A percentile compares a stretch with the other conserved stretches of the same genome.
Conservation (phyloP, 2,888 invertebrate genomes). For the Aradus depressus region DNA sequence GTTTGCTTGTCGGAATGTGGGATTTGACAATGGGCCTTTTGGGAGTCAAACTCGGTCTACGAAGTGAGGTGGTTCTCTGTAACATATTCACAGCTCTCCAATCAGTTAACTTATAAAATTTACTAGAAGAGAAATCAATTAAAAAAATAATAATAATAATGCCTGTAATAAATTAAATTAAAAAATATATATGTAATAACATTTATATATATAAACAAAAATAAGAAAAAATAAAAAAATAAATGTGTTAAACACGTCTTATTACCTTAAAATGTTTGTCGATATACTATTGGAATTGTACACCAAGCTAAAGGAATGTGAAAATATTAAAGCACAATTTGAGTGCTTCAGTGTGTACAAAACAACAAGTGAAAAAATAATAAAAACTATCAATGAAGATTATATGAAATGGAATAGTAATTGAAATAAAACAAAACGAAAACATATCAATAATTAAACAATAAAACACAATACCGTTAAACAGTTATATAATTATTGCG, state of each 20-base stretch:
- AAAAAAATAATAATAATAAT: background rate
- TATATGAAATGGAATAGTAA: background rate
- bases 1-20: constrained; percentile 20
- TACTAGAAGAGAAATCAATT: background rate
- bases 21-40: constrained; percentile 18
- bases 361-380: too few species aligned
- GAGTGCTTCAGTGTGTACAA: too few species aligned
- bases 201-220: background rate
- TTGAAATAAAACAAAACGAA: background rate
- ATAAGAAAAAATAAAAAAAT: background rate
- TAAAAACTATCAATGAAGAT: background rate
- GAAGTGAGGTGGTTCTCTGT: constrained; percentile 15
- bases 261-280: too few species aligned
- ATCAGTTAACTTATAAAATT: constrained; percentile 4
- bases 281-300: too few species aligned
- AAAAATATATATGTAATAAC: background rate
- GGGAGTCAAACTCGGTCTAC: constrained; percentile 11
- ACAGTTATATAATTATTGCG: too few species aligned
- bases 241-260: background rate
- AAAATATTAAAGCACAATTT: too few species aligned
- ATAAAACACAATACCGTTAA: too few species aligned
- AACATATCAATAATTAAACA: background rate
- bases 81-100: constrained; percentile 18
- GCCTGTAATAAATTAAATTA: constrained; percentile 1
- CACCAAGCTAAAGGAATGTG: too few species aligned